Conservation (phyloP, 2,113 vertebrate species). For the Cisticola juncidis region DNA sequence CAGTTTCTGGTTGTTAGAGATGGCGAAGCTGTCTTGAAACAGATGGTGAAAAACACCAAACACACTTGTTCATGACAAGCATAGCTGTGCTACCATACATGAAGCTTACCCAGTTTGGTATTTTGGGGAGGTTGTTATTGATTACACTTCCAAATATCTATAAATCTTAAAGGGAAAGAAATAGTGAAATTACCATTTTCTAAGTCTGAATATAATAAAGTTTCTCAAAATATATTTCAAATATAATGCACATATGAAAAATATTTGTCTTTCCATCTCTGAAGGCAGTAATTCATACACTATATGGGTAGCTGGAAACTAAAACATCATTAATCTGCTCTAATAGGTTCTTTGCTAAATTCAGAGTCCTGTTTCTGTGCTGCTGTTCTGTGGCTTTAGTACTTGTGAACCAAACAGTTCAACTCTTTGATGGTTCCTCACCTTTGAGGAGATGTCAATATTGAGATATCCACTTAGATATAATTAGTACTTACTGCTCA, state of each 20-base stretch:
- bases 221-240: background rate
- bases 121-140: fast-evolving
- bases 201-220: background rate
- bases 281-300: background rate
- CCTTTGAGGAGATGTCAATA: background rate
- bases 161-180: background rate
- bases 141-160: background rate
- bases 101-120: background rate
- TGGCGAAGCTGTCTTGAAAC: background rate
- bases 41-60: background rate
- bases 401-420: background rate
- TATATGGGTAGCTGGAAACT: background rate
- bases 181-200: background rate
- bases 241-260: background rate
- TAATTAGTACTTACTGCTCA: background rate
- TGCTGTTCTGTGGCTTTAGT: background rate
- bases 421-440: background rate
- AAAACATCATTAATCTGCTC: background rate
- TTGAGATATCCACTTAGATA: background rate
- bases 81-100: background rate
- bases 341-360: background rate
- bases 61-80: background rate
- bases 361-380: background rate
- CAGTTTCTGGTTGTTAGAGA: background rate
- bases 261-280: background rate